phyloP scores from a whole-genome alignment of 2,888 invertebrate species.

The Acleris cristana region DNA sequence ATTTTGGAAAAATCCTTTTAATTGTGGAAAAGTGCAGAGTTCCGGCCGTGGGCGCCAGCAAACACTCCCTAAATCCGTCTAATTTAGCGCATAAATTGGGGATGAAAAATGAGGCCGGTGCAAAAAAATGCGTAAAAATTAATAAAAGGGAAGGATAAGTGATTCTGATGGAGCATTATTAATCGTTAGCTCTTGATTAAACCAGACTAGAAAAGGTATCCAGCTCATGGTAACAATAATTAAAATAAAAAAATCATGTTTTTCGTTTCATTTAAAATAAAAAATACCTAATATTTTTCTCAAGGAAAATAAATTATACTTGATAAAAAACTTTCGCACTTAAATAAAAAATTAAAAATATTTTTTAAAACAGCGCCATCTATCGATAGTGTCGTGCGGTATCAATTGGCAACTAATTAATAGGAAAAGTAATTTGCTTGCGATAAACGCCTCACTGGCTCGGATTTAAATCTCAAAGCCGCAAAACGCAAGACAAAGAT shows the following conservation, averaged over 20 bases:
- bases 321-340: too few species aligned
- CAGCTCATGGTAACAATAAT: slow-evolving; percentile 4
- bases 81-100: slow-evolving; percentile 11
- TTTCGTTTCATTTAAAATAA: too few species aligned
- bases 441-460: slow-evolving; percentile 19
- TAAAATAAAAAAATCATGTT: neutral
- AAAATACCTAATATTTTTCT: too few species aligned
- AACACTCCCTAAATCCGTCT: neutral
- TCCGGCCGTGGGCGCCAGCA: too few species aligned
- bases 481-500: slow-evolving; percentile 45
- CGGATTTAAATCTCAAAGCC: slow-evolving; percentile 54
- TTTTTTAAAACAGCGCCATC: slow-evolving; percentile 18
- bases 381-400: neutral
- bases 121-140: slow-evolving; percentile 6
- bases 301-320: too few species aligned
- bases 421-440: slow-evolving; percentile 20
- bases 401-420: slow-evolving; percentile 15
- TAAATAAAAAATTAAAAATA: too few species aligned
- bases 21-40: too few species aligned
- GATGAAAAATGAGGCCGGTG: neutral
- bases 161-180: slow-evolving; percentile 27
- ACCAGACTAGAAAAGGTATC: neutral
- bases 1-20: too few species aligned
- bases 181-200: slow-evolving; percentile 25
- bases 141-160: slow-evolving; percentile 26